Base-by-base conservation (phyloP, 2,888 invertebrate genomes). In the Lycocerus yunnanus region DNA sequence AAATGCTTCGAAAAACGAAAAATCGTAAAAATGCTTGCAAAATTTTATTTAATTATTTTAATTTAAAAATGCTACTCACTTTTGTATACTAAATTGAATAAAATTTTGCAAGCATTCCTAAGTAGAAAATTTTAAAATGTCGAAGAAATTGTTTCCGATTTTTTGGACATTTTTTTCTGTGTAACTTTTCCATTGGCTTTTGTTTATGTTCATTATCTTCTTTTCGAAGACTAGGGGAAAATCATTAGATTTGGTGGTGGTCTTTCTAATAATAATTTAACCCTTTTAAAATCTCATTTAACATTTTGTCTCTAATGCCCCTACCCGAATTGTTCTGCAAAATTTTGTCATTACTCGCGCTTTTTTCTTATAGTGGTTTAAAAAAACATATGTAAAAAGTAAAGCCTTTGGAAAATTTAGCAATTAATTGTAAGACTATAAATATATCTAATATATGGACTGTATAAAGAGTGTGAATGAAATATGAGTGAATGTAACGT, bases 391-490 rank as follows among this genome's bases (percentile, higher is more conserved):
- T 78, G 78, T 74, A 69, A 78, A 79, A 74, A 71, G 15, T 15
- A 69, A 82, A 86, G 87, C 86, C 87, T 82, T 83, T 86, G 87
- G 87, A 87, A 87, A 86, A 87, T 81, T 80, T 86, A 84, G 84
- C 24, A 58, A 69, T 77, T 63, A 72, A 81, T 78, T 76, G 79
- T 81, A 80, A 80, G 78, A 81, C 78, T 84, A 85, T 84, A 84
- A 82, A 84, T 85, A 69, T 73, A 73, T 66, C 66, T 70, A 70
- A 73, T 75, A 82, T 83, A 84, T 82, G 81, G 82, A 81, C 83
- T 87, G 86, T 87, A 87, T 86, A 86, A 87, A 87, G 85, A 83
- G 86, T 83, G 82, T 86, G 87, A 85, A 86, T 86, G 81, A 76
- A 63, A 20, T 80, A 82, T 81, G 84, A 80, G 79, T 85, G 84